These are phyloP conservation scores for Hippopotamyrus pictus DNA, from an alignment of 2,797 vertebrate species.

Conservation along the genomic window DNA sequence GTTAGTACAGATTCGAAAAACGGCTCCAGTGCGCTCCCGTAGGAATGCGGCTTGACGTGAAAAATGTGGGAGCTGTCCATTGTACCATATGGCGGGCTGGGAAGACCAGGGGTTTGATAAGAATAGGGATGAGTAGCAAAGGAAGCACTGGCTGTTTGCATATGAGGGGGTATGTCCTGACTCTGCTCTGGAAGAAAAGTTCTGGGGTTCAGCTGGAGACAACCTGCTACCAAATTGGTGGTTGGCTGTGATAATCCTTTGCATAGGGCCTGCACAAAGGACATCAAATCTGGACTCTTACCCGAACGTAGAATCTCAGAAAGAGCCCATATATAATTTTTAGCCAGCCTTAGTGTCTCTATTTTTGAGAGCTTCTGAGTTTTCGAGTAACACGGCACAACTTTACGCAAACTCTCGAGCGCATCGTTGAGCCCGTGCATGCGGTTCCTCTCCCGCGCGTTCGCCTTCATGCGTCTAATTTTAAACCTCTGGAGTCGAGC, in stretches of 20 bases:
- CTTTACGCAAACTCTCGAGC: conserved; percentile 92
- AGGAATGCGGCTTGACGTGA: conserved; percentile 85
- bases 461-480: conserved; percentile 90
- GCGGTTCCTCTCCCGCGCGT: conserved; percentile 92
- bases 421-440: conserved; percentile 98
- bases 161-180: conserved; percentile 76
- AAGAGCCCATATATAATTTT: conserved; percentile 98
- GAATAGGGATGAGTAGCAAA: conserved; percentile 77
- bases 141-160: conserved; percentile 66
- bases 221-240: conserved; percentile 92
- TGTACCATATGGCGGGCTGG: conserved; percentile 91
- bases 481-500: conserved; percentile 92
- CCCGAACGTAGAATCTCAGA: conserved; percentile 90
- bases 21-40: conserved; percentile 78
- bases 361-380: conserved; percentile 98
- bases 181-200: conserved; percentile 94
- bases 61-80: conserved; percentile 96
- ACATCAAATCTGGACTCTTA: conserved; percentile 89
- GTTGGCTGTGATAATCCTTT: conserved; percentile 96
- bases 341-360: conserved; percentile 90
- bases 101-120: conserved; percentile 88
- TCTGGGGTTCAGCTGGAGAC: conserved; percentile 91
- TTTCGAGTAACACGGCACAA: conserved; percentile 98
- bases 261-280: conserved; percentile 93
- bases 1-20: conserved; percentile 85